Evolutionary conservation across 2,888 invertebrate species (phyloP).

Genomic region (Bombyx huttoni): DNA sequence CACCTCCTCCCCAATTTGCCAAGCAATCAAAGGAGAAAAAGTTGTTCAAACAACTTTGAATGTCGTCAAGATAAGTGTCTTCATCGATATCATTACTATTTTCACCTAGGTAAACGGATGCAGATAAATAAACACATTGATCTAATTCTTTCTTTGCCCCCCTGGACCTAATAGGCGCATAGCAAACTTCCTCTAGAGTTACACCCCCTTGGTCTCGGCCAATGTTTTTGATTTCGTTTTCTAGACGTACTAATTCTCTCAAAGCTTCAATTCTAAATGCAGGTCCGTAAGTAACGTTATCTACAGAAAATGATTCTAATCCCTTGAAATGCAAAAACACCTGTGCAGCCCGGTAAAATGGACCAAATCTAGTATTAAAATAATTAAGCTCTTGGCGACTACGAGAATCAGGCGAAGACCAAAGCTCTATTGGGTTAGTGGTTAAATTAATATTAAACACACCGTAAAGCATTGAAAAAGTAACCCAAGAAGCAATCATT

Average conservation of each 20-base stretch:
- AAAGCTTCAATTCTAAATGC: slow-evolving; percentile 85
- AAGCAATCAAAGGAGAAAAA: slow-evolving; percentile 74
- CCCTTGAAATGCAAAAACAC: slow-evolving; percentile 82
- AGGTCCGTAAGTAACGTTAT: slow-evolving; percentile 79
- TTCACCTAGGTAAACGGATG: slow-evolving; percentile 84
- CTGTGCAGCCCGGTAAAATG: slow-evolving; percentile 92
- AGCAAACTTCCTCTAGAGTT: slow-evolving; percentile 77
- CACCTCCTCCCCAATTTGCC: slow-evolving; percentile 89
- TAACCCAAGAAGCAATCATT: slow-evolving; percentile 73
- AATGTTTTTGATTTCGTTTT: slow-evolving; percentile 76
- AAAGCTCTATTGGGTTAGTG: slow-evolving; percentile 92
- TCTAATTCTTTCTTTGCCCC: slow-evolving; percentile 64
- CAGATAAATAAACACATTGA: slow-evolving; percentile 86
- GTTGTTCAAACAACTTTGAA: slow-evolving; percentile 55
- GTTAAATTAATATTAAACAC: slow-evolving; percentile 78
- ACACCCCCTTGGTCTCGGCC: slow-evolving; percentile 68
- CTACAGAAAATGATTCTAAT: slow-evolving; percentile 41
- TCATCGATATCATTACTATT: slow-evolving; percentile 63
- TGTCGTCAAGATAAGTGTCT: slow-evolving; percentile 40
- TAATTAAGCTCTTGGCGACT: slow-evolving; percentile 88
- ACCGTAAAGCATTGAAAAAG: slow-evolving; percentile 77
- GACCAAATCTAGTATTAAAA: slow-evolving; percentile 89
- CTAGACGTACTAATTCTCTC: slow-evolving; percentile 77
- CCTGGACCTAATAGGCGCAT: slow-evolving; percentile 82
- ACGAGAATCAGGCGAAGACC: slow-evolving; percentile 88